Conservation (phyloP, 2,797 vertebrate genomes). For the Sebastes nivosus region DNA sequence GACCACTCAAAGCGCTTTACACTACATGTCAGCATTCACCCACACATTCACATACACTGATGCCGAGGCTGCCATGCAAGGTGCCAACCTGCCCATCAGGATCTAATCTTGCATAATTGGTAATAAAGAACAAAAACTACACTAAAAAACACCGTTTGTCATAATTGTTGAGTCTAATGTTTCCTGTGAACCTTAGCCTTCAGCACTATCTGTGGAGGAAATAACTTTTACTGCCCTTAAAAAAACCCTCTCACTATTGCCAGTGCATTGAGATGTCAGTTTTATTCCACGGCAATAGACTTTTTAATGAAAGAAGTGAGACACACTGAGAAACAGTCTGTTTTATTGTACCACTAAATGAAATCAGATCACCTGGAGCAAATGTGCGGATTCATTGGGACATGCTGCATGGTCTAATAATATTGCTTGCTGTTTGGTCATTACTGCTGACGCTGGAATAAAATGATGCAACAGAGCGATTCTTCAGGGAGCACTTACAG, state of each 20-base stretch:
- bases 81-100: no score
- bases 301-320: conserved; percentile 48
- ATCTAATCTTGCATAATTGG: not conserved
- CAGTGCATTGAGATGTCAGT: not conserved
- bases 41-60: no score
- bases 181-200: not conserved
- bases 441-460: conserved; percentile 44
- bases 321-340: conserved; percentile 34
- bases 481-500: conserved; percentile 44
- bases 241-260: not conserved
- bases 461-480: conserved; percentile 29
- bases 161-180: not conserved
- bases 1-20: no score
- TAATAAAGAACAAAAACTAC: not conserved
- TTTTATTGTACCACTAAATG: conserved; percentile 46
- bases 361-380: conserved; percentile 55
- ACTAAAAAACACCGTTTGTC: not conserved
- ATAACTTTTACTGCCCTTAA: conserved; percentile 1
- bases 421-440: conserved; percentile 41
- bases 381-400: conserved; percentile 31
- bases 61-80: no score
- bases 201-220: not conserved
- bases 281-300: not conserved
- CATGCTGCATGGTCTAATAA: conserved; percentile 19
- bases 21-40: no score